phyloP scores from a whole-genome alignment of 1,140 invertebrate genomes.

The Coelopa frigida region DNA sequence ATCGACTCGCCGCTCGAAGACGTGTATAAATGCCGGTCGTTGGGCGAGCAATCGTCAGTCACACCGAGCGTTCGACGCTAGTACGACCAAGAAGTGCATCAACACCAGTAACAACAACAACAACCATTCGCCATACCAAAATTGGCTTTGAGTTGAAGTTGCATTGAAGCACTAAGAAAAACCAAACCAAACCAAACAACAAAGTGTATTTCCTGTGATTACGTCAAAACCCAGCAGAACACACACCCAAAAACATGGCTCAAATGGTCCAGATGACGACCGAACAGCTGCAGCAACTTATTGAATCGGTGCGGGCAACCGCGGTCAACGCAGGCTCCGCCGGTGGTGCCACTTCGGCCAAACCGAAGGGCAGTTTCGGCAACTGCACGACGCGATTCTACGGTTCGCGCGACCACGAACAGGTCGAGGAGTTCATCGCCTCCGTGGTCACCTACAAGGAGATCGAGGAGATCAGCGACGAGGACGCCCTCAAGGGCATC shows the following conservation, averaged over 20 bases:
- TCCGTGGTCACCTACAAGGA: slow-evolving; percentile 33
- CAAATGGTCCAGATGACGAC: slow-evolving; percentile 27
- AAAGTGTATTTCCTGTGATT: too few relatives aligned
- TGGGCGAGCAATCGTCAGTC: too few relatives aligned
- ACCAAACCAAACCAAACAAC: neutral
- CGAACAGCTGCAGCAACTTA: slow-evolving; percentile 28
- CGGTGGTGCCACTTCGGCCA: slow-evolving; percentile 3
- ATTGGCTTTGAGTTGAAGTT: neutral
- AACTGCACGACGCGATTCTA: slow-evolving; percentile 25
- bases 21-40: too few relatives aligned
- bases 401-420: slow-evolving; percentile 29
- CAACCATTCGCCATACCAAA: too few relatives aligned
- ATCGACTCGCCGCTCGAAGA: too few relatives aligned
- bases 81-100: too few relatives aligned
- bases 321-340: slow-evolving; percentile 17
- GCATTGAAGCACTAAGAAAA: neutral
- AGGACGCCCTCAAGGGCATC: slow-evolving; percentile 42
- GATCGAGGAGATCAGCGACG: slow-evolving; percentile 34
- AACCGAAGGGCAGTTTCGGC: slow-evolving; percentile 33
- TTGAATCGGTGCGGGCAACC: slow-evolving; percentile 24
- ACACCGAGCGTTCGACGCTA: too few relatives aligned
- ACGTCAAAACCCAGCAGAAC: too few relatives aligned
- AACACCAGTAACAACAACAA: too few relatives aligned
- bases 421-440: slow-evolving; percentile 37
- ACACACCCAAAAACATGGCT: slow-evolving; percentile 16